phyloP scores from a whole-genome alignment of 2,888 invertebrate genomes.

The Cabera pusaria region DNA sequence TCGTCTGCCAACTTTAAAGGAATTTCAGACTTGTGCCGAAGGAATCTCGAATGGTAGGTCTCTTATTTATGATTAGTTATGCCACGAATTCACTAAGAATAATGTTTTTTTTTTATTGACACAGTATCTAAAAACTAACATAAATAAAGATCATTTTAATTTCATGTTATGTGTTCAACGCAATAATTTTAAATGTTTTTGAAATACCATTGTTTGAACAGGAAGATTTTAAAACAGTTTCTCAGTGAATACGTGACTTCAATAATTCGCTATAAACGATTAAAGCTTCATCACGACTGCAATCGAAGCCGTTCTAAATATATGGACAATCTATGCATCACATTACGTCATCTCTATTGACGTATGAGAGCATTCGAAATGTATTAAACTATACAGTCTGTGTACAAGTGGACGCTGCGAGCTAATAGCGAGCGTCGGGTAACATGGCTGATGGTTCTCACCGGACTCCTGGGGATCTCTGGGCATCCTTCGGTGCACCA shows the following conservation, averaged over 20 bases:
- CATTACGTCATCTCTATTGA: constrained; percentile 78
- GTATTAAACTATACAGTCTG: constrained; percentile 51
- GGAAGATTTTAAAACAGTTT: no score
- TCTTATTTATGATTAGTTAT: constrained; percentile 46
- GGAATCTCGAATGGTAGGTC: constrained; percentile 49
- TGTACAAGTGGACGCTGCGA: constrained; percentile 40
- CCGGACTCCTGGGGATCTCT: constrained; percentile 31
- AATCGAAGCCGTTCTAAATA: constrained; percentile 54
- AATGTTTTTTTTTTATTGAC: no score
- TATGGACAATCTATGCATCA: constrained; percentile 70
- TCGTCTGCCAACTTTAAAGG: constrained; percentile 38
- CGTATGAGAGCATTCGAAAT: constrained; percentile 77
- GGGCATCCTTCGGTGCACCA: constrained; percentile 18
- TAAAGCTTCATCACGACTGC: constrained; percentile 72
- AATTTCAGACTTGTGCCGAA: constrained; percentile 41
- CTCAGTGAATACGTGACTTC: no score
- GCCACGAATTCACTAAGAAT: no score
- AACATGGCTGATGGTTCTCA: constrained; percentile 33
- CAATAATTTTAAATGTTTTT: no score
- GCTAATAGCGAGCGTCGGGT: constrained; percentile 34
- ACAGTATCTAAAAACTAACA: no score
- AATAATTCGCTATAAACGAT: constrained; percentile 66
- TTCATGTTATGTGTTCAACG: no score
- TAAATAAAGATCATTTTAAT: no score
- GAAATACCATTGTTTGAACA: no score